Conservation (phyloP, 2,888 invertebrate species). For the Falcaria lacertinaria region DNA sequence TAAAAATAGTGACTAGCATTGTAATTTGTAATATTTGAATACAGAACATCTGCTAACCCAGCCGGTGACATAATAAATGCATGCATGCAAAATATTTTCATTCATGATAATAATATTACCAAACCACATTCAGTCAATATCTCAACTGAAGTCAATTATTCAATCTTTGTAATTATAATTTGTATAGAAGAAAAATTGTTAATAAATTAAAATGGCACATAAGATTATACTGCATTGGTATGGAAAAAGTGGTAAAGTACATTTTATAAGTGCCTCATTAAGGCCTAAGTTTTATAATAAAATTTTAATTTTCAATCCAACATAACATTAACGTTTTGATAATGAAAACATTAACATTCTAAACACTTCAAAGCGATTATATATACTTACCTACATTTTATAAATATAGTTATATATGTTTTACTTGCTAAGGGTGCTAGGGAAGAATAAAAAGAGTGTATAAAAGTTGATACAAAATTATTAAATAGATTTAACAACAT, state of each 20-base stretch:
- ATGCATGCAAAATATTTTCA: too few relatives aligned
- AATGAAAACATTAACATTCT: background rate
- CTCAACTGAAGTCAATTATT: too few relatives aligned
- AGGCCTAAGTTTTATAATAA: too few relatives aligned
- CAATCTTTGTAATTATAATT: too few relatives aligned
- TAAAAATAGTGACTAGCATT: conserved; percentile 37
- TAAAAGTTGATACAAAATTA: conserved; percentile 77
- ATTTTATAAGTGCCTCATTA: too few relatives aligned
- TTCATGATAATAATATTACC: too few relatives aligned
- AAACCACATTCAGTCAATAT: too few relatives aligned
- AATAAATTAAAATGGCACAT: too few relatives aligned
- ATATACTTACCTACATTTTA: conserved; percentile 8
- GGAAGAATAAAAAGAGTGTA: conserved; percentile 79
- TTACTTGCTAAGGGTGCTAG: conserved; percentile 68
- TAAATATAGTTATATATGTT: conserved; percentile 18
- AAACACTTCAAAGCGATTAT: conserved; percentile 15
- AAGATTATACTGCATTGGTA: too few relatives aligned
- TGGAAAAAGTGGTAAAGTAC: too few relatives aligned
- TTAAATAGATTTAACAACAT: conserved; percentile 75
- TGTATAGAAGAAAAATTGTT: too few relatives aligned
- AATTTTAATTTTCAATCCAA: too few relatives aligned
- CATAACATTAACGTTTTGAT: conserved; percentile 11
- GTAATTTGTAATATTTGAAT: conserved; percentile 37
- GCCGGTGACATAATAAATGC: conserved; percentile 36
- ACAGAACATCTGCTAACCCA: conserved; percentile 48